A percentile compares a stretch with the other conserved stretches of the same genome.
These are phyloP conservation scores for Periophthalmus modestus DNA, from an alignment of 2,113 vertebrate genomes.

Conservation along the genomic window DNA sequence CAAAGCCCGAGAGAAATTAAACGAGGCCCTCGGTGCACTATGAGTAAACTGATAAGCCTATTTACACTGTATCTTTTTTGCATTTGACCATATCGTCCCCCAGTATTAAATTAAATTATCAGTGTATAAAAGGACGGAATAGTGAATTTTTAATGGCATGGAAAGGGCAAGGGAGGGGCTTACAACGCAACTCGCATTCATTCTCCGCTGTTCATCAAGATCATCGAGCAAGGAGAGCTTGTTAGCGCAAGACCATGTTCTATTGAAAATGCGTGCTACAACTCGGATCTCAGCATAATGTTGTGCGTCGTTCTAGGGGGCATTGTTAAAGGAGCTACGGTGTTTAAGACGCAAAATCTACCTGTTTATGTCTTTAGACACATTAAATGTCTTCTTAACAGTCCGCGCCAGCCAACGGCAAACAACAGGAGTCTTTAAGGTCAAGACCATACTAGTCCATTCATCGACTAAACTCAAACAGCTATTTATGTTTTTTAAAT, in stretches of 20 bases:
- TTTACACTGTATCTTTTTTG: slow-evolving; percentile 79
- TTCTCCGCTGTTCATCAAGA: slow-evolving; percentile 67
- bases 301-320: too few species aligned
- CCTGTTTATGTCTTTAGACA: too few species aligned
- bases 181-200: slow-evolving; percentile 52
- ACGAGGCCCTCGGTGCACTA: slow-evolving; percentile 77
- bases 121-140: slow-evolving; percentile 61
- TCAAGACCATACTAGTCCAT: background rate
- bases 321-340: too few species aligned
- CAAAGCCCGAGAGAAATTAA: slow-evolving; percentile 76
- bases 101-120: slow-evolving; percentile 80
- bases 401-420: too few species aligned
- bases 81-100: slow-evolving; percentile 77
- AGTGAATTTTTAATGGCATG: slow-evolving; percentile 79
- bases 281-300: too few species aligned
- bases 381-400: too few species aligned
- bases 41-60: slow-evolving; percentile 80
- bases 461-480: too few species aligned
- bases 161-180: slow-evolving; percentile 10
- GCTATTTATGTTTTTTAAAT: too few species aligned
- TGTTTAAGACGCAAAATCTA: too few species aligned
- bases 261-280: too few species aligned
- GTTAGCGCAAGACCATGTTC: too few species aligned
- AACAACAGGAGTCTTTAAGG: slow-evolving; percentile 47
- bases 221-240: too few species aligned